Evolutionary conservation across 2,113 vertebrate genomes (phyloP).

Genomic region (Oriolus oriolus): DNA sequence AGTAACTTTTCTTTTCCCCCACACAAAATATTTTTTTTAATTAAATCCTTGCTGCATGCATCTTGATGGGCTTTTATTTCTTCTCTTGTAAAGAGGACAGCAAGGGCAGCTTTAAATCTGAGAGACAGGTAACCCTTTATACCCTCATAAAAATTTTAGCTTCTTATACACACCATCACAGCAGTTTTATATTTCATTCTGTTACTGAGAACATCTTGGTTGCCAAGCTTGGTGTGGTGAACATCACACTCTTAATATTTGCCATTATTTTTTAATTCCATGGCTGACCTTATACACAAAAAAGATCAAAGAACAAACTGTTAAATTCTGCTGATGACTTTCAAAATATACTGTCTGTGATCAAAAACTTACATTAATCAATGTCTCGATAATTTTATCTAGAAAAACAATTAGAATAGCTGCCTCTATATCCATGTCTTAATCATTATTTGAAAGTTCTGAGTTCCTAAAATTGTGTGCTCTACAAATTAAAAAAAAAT

Average conservation of each 20-base stretch:
- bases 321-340: not conserved
- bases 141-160: not conserved
- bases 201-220: not conserved
- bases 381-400: not conserved
- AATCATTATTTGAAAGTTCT: not conserved
- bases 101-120: not conserved
- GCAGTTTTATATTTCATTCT: not conserved
- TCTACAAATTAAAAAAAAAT: not conserved
- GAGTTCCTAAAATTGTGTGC: not conserved
- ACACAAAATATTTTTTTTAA: not conserved
- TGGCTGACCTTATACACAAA: not conserved
- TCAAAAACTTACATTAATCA: not conserved
- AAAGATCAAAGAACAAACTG: not conserved
- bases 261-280: not conserved
- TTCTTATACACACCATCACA: not conserved
- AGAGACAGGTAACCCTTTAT: not conserved
- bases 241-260: not conserved
- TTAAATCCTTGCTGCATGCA: not conserved
- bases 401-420: not conserved
- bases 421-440: not conserved
- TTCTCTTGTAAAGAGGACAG: not conserved
- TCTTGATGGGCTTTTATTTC: not conserved
- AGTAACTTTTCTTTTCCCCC: not conserved
- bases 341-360: not conserved
- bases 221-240: not conserved